phyloP scores from a whole-genome alignment of 2,797 vertebrate genomes.

The Amphiprion clarkii region DNA sequence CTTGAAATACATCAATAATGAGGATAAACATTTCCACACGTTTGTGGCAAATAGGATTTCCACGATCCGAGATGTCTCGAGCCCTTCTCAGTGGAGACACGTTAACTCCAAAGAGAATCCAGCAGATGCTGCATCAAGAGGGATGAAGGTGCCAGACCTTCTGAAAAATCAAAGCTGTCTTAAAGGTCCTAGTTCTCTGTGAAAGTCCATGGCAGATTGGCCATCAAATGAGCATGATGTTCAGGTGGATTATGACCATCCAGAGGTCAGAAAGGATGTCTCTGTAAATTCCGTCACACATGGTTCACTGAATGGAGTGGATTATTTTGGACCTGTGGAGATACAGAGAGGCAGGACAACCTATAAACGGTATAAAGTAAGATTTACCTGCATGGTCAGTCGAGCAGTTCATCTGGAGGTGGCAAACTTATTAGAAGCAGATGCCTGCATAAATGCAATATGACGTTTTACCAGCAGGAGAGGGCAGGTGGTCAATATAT shows the following conservation, averaged over 20 bases:
- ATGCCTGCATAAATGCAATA: conserved; percentile 3
- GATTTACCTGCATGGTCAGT: conserved; percentile 6
- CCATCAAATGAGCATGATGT: no score
- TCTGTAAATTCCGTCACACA: neutral
- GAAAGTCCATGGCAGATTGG: no score
- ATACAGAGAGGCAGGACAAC: neutral
- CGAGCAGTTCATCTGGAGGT: conserved; percentile 21
- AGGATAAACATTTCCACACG: no score
- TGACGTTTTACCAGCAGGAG: neutral
- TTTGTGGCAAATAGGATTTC: no score
- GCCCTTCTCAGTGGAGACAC: conserved; percentile 3
- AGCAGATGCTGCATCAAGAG: neutral
- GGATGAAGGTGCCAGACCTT: neutral
- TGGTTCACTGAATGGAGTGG: neutral
- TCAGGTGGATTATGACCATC: neutral
- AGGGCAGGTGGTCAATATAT: neutral
- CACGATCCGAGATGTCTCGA: no score
- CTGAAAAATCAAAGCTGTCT: no score
- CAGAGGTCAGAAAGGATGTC: neutral
- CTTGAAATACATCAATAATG: no score
- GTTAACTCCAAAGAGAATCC: conserved; percentile 5
- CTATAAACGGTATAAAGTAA: neutral
- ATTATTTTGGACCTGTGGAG: conserved; percentile 8
- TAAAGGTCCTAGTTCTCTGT: no score
- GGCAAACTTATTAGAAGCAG: neutral